These are phyloP conservation scores for Polyodon spathula DNA, from an alignment of 2,113 vertebrate species.

Conservation along the genomic window DNA sequence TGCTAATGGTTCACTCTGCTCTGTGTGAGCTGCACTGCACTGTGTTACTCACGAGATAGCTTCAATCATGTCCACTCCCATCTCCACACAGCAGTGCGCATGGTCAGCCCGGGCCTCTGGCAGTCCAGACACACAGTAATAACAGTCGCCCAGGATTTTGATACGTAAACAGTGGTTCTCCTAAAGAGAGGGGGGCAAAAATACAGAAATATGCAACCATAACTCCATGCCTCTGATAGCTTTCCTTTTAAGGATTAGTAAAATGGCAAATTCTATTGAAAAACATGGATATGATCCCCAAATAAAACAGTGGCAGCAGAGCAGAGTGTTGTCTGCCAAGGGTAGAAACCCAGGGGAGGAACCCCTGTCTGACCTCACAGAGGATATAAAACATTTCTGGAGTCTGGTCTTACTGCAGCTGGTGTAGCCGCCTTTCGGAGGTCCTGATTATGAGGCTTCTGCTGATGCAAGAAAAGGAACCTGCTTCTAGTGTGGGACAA, in stretches of 20 bases:
- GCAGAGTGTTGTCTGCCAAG: too few relatives aligned
- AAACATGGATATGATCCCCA: neutral
- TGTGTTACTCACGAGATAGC: conserved; percentile 99
- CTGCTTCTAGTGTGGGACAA: too few relatives aligned
- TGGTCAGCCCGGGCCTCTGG: conserved; percentile 93
- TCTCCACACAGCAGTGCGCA: conserved; percentile 96
- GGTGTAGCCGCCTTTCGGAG: too few relatives aligned
- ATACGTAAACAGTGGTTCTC: conserved; percentile 98
- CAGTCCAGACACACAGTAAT: conserved; percentile 94
- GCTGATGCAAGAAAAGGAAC: too few relatives aligned
- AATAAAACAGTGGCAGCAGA: neutral
- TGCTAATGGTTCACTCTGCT: too few relatives aligned
- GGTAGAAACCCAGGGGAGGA: too few relatives aligned
- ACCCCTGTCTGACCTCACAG: too few relatives aligned
- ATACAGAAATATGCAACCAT: too few relatives aligned
- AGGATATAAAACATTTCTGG: too few relatives aligned
- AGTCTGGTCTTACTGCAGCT: too few relatives aligned
- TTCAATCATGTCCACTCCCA: conserved; percentile 98
- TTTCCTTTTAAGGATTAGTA: conserved; percentile 44
- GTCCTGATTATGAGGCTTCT: too few relatives aligned
- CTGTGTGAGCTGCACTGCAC: too few relatives aligned
- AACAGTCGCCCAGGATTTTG: conserved; percentile 97
- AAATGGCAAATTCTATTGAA: neutral
- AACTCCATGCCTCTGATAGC: conserved; percentile 33
- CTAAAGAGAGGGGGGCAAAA: conserved; percentile 48